Base-by-base conservation (phyloP, 2,888 invertebrate genomes). In the Nomada ruficornis region DNA sequence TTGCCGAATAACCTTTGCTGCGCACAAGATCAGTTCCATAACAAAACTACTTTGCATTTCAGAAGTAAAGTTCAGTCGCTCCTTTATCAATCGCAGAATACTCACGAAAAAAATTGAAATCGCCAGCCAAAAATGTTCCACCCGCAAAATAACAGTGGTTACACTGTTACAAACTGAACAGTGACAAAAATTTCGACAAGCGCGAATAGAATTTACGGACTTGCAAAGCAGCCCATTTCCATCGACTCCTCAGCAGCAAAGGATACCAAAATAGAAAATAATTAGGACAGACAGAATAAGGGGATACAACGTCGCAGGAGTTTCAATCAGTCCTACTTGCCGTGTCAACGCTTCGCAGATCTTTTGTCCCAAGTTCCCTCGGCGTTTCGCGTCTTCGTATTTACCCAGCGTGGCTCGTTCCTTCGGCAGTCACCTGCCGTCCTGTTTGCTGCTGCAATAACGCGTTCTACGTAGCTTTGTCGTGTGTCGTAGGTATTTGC, bases 361-460 rank as follows among this genome's bases (percentile, higher is more conserved):
- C 69, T 70, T 79, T 77, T 79, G 55, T 71, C n/a, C 15, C 36
- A 2, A 20, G 10, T 42, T 29, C 44, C 13, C 26, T 1, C 36
- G 9, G 4, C 9, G 23, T 68, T 52, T n/a, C 23, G 54, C 62
- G 26, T 80, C 55, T 67, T 67, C 79, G 11, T 67, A 63, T 80
- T 79, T 80, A 13, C 55, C 67, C 67, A 23, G 70, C 54, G 47
- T 47, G 54, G 47, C 55, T 71, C 47, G 65, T 55, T 78, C 65
- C 55, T 67, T 67, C 67, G 23, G 36, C 54, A 65, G 65, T 44
- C 76, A 36, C 60, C 47, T n/a, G 26, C 36, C 20, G 20, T 50
- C 50, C 80, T 62, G 71, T 78, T 78, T 65, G 70, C 65, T 70
- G 26, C 42, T 42, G 67, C 62, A 72, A 71, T 62, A 74, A 71